Base-by-base conservation (phyloP, 2,888 invertebrate species). In the Octodonta nipae region DNA sequence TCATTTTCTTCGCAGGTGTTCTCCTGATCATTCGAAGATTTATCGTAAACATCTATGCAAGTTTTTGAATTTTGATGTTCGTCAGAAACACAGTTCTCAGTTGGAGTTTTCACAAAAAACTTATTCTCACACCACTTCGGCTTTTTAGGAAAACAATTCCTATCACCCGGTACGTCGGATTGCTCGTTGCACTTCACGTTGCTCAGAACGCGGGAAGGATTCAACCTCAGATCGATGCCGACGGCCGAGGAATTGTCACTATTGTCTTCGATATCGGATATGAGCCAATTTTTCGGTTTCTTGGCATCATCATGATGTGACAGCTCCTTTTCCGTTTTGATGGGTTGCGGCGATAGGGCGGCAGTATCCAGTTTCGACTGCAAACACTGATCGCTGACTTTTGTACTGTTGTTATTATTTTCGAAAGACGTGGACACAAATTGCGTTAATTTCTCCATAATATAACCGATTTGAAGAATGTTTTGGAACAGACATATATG, bases 351-450 rank as follows among this genome's bases (percentile, higher is more conserved):
- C n/a, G 36, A 24, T 10, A 46, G 36, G 15, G 46, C 35, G n/a
- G 28, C 33, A 13, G 39, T 44, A 15, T 44, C 46, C 30, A 37
- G 43, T 26, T 42, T 51, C 35, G 55, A 42, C 43, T 57, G 56
- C 36, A 56, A 46, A 44, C 54, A 55, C 38, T 51, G 47, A 20
- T 50, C 50, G 10, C n/a, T 22, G 37, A 50, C 50, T 35, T 49
- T 44, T 34, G 50, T 44, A 25, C 47, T 45, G 42, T 61, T 63
- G 40, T 55, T 63, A 33, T 48, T 49, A 46, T 72, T 73, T 57
- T 80, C 80, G 63, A 86, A 80, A 40, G 85, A 84, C 66, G 85
- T 85, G 53, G 83, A 83, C 57, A 87, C 86, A 69, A 87, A 86
- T 70, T 85, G 83, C 56, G 86, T 82, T 63, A 87, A 73, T 70